phyloP scores from a whole-genome alignment of 2,113 vertebrate genomes.

The Sturnira hondurensis region DNA sequence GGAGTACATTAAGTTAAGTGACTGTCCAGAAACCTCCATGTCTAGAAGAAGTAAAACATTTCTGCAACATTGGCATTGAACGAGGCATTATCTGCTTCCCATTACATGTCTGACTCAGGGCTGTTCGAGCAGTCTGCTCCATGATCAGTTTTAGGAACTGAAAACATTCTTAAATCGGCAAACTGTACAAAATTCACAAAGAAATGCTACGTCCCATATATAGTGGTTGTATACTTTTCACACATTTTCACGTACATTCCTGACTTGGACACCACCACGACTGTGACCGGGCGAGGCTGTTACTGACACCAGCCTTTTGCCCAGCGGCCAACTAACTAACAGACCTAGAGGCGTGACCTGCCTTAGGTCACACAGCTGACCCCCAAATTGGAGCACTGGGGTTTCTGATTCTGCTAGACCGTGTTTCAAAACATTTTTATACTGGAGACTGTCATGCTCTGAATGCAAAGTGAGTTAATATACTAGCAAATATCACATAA shows the following conservation, averaged over 20 bases:
- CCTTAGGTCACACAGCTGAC: background rate
- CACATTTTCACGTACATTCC: background rate
- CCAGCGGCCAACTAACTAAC: background rate
- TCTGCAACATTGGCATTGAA: background rate
- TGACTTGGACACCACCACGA: background rate
- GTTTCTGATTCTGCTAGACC: background rate
- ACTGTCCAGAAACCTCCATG: background rate
- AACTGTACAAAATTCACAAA: background rate
- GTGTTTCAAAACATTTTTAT: background rate
- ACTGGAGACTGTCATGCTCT: background rate
- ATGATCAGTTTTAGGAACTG: background rate
- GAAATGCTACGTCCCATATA: background rate
- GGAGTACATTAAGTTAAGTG: background rate
- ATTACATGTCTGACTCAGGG: background rate
- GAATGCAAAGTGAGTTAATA: background rate
- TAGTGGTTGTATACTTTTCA: background rate
- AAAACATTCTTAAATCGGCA: slow-evolving; percentile 14
- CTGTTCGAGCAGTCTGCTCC: background rate
- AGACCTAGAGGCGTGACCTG: background rate
- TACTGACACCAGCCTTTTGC: accelerated
- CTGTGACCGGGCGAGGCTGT: background rate
- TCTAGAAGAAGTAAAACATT: background rate
- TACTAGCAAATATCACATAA: background rate
- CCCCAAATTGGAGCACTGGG: background rate
- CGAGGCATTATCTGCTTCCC: background rate